phyloP scores from a whole-genome alignment of 2,113 vertebrate species.

The Dascyllus trimaculatus region DNA sequence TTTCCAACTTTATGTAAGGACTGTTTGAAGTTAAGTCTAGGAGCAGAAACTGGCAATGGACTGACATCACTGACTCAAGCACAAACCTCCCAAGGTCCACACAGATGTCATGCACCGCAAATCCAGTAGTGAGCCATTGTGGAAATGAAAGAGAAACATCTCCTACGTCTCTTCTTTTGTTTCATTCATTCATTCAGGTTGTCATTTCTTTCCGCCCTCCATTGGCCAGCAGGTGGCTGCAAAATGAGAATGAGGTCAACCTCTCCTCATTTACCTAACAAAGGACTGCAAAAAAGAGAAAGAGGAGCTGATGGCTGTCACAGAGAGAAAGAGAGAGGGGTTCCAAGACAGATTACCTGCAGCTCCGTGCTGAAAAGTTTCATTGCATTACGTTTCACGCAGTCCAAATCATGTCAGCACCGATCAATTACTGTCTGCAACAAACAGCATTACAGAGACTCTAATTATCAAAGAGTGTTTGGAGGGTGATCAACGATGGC shows the following conservation, averaged over 20 bases:
- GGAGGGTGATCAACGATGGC: constrained; percentile 48
- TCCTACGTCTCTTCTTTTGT: constrained; percentile 48
- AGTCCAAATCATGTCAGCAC: constrained; percentile 65
- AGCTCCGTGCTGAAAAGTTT: constrained; percentile 62
- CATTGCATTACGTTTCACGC: constrained; percentile 69
- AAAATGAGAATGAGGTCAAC: constrained; percentile 74
- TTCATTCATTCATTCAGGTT: constrained; percentile 63
- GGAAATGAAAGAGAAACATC: constrained; percentile 40
- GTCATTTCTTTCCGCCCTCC: constrained; percentile 64
- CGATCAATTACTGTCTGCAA: constrained; percentile 72
- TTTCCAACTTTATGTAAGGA: neutral
- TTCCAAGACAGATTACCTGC: constrained; percentile 69
- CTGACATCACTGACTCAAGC: constrained; percentile 11
- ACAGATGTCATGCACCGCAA: constrained; percentile 34
- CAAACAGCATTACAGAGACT: constrained; percentile 47
- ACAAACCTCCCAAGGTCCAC: constrained; percentile 16
- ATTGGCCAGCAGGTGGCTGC: constrained; percentile 65
- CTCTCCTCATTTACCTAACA: constrained; percentile 78
- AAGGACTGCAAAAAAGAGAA: constrained; percentile 65
- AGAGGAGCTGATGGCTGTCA: constrained; percentile 68
- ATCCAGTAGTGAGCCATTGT: constrained; percentile 39
- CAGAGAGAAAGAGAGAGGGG: constrained; percentile 50
- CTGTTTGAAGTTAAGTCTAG: neutral
- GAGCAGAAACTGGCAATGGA: neutral
- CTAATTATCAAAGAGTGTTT: constrained; percentile 47